Evolutionary conservation across 2,888 invertebrate species (phyloP), one percentile per base, ranked within the genome.

Genomic region (Hemistola chrysoprasaria): DNA sequence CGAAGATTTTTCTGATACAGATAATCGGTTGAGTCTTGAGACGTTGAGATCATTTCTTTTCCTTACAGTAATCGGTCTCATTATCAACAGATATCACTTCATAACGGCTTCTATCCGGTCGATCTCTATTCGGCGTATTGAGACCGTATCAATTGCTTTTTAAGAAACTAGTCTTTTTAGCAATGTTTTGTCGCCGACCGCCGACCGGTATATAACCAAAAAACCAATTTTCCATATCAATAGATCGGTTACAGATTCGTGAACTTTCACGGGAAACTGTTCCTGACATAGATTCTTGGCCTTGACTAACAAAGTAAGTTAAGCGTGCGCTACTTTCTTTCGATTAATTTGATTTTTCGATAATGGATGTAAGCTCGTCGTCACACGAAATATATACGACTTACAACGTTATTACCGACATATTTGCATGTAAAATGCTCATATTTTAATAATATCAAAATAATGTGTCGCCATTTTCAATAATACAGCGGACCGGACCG

Each of bases 211-310:
- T 33, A 21, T 25, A 36, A 47, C 27, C 38, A 43, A 40, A 40
- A 49, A 41, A 47, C 25, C 37, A 52, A 56, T 56, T 59, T 57
- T 51, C 50, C 47, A 51, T 54, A 50, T 45, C 53, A 58, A 58
- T 56, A 53, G 35, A 34, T 36, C 38, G 37, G 44, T 40, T 51
- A 42, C 47, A 45, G 46, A 45, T 51, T 51, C 48, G 50, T 53
- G 54, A 56, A 65, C 65, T 73, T 71, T 74, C 71, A 64, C 66
- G 68, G 67, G 67, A 73, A 62, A 56, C 40, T 46, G 46, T 48
- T 46, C 51, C 36, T 39, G 43, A 38, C 66, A 65, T 56, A 69
- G 62, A 59, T 65, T 53, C 52, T 28, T 51, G 38, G 56, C 51
- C 62, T 64, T 66, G 58, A 50, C 50, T 47, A 55, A 62, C 58